Evolutionary conservation across 2,113 vertebrate species (phyloP).

Genomic region (Malurus elegans): DNA sequence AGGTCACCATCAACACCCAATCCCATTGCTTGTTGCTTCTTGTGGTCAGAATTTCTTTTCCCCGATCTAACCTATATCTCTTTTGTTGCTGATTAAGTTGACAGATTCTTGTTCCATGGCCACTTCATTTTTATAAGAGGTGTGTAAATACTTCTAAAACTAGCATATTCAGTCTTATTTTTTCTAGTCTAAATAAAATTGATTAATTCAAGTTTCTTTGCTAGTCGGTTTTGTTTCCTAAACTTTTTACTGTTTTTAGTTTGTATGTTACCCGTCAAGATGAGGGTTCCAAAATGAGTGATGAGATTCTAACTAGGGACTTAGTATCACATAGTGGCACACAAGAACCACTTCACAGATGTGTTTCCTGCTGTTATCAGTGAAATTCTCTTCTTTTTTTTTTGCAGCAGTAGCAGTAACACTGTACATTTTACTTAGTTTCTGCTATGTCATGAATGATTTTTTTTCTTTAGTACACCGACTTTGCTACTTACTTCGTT

Average conservation of each 20-base stretch:
- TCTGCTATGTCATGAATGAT: neutral
- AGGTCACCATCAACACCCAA: rapidly evolving
- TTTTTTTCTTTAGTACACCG: neutral
- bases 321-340: neutral
- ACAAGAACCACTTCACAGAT: neutral
- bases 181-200: neutral
- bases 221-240: neutral
- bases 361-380: neutral
- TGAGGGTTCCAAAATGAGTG: neutral
- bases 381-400: neutral
- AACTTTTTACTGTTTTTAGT: neutral
- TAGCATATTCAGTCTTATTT: neutral
- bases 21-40: neutral
- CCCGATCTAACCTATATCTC: neutral
- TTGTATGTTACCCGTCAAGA: neutral
- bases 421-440: neutral
- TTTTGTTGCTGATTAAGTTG: neutral
- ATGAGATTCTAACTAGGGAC: neutral
- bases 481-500: neutral
- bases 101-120: neutral
- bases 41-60: neutral
- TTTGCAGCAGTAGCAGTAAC: neutral
- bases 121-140: neutral
- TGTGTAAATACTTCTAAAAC: neutral
- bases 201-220: neutral